Base-by-base conservation (phyloP, 2,113 vertebrate species). In the Cryptoleucopteryx plumbea region DNA sequence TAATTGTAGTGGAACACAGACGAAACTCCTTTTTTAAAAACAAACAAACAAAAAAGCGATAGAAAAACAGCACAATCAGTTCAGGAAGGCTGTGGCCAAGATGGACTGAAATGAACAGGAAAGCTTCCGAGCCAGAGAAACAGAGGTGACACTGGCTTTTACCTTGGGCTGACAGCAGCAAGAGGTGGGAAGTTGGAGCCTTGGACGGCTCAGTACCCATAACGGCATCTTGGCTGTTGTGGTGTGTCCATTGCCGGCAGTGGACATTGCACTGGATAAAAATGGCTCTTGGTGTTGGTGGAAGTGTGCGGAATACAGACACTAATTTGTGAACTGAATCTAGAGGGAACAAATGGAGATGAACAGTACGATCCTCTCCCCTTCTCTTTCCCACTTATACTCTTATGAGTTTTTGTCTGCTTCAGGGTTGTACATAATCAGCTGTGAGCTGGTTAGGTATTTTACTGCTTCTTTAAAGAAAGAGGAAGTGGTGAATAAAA, bases 61-160 rank as follows among this genome's bases (percentile, higher is more conserved):
- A 98, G 97, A 98, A 89, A 98, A 98, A 98, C 98, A 98, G 98
- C 98, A 98, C 98, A 98, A 98, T 97, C 94, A 66, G 92, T 95
- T 98, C 93, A 40, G 71, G 84, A 88, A 32, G 96, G 93, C 80
- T 63, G 65, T 50, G 74, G 90, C 78, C 90, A 71, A 50, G 95
- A 91, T 52, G 96, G 88, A 90, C 80, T 96, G 88, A 93, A 79
- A 84, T 16, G 78, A 91, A 95, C 79, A 65, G 58, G 93, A 96
- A 38, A 63, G 91, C 61, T 95, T 70, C 87, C 11, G 53, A 93
- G 88, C 61, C 92, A 47, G 36, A 45, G 80, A 56, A 95, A 55
- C 56, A 48, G 84, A 89, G 91, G 86, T 88, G 86, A 74, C 77
- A 6, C 84, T 80, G 89, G 91, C 65, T 83, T 80, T 93, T 83